Evolutionary conservation across 92 coral and sea anemone genomes (phyloP), one percentile per base, ranked within the genome.

Genomic region (Hydrozoanthus gracilis): DNA sequence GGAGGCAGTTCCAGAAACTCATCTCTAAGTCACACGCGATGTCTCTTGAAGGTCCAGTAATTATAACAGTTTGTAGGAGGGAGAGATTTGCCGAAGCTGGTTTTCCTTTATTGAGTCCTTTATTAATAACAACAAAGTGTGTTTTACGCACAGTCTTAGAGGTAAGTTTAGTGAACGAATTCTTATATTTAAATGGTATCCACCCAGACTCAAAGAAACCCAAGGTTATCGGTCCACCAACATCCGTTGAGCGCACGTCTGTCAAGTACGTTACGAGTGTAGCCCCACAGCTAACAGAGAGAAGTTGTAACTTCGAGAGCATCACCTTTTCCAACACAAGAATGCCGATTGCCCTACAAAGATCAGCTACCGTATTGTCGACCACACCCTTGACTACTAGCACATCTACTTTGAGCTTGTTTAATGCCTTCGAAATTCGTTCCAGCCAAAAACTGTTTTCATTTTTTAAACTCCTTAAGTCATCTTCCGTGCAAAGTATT

Each of bases 1-100:
- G 69, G 20, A 92, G 86, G 77, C 97, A 92, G 76, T 88, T 91
- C 98, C 99, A 95, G 88, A 97, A 97, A 11, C 77, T 79, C 20
- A 88, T 77, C 80, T 95, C 99, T 65, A 91, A 62, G 39, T 92
- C 97, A 86, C 88, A 70, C 49, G 91, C 88, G 8, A 93, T 86
- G 73, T 95, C 95, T 87, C 83, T 82, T 39, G 93, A 80, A 45
- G 99, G 92, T 51, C 94, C 91, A 82, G 95, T 87, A 17, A 97
- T 88, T 49, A 95, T 64, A 39, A 92, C 95, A 6, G 98, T 95
- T 55, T 92, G 95, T 52, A 95, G 39, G 1, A 85, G 86, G 10
- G 52, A 15, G 82, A 76, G 15, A 13, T 62, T 56, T 27, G 73
- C 8, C 82, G 87, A 20, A 82, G 48, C 82, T 77, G 77, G 82